Evolutionary conservation across 2,797 vertebrate species (phyloP).

Genomic region (Gymnocypris eckloni): DNA sequence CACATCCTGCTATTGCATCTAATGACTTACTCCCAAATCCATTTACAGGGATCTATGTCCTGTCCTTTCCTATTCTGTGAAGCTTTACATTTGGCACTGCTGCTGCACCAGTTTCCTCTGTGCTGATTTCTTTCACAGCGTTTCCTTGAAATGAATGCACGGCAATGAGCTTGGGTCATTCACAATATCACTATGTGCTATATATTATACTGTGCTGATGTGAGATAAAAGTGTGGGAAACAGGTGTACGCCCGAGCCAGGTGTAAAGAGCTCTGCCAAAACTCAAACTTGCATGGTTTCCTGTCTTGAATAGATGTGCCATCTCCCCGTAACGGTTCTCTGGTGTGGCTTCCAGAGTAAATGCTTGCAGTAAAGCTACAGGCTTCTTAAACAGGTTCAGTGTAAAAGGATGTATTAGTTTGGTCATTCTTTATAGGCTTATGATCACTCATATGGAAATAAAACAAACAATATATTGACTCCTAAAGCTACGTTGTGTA

Average conservation of each 20-base stretch:
- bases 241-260: slow-evolving; percentile 35
- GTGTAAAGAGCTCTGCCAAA: slow-evolving; percentile 27
- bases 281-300: slow-evolving; percentile 28
- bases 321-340: background rate
- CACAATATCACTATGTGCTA: background rate
- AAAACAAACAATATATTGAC: slow-evolving; percentile 7
- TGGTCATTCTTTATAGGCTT: background rate
- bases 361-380: slow-evolving; percentile 4
- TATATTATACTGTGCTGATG: slow-evolving; percentile 5
- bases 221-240: slow-evolving; percentile 28
- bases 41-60: slow-evolving; percentile 38
- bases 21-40: slow-evolving; percentile 44
- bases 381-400: slow-evolving; percentile 17
- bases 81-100: slow-evolving; percentile 11
- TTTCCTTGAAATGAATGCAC: slow-evolving; percentile 32
- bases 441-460: slow-evolving; percentile 20
- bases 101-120: slow-evolving; percentile 30
- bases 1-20: slow-evolving; percentile 53
- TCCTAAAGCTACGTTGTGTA: background rate
- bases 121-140: slow-evolving; percentile 20
- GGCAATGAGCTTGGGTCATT: background rate
- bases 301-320: slow-evolving; percentile 33
- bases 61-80: slow-evolving; percentile 26
- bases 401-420: background rate
- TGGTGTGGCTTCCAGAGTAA: slow-evolving; percentile 12